Conservation (phyloP, 1,140 invertebrate species). For the Panagrolaimus sp. region DNA sequence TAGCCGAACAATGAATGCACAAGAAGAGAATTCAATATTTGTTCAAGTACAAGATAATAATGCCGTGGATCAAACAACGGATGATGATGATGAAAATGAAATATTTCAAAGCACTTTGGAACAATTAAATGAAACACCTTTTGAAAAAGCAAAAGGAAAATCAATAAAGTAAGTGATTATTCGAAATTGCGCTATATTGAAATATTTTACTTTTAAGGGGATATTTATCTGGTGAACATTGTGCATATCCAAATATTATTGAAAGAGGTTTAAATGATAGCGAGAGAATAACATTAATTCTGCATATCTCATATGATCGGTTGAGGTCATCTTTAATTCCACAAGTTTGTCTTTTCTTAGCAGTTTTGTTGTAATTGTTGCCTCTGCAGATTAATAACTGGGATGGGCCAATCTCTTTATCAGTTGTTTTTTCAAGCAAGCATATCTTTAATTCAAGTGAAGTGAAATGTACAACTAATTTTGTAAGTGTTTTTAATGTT, state of each 20-base stretch:
- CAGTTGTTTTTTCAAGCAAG: not conserved
- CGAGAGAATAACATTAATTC: not conserved
- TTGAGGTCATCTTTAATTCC: not conserved
- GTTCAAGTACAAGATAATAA: no score
- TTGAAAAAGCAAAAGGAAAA: no score
- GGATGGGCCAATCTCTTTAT: slow-evolving; percentile 1
- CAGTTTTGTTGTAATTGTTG: not conserved
- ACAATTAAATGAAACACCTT: no score
- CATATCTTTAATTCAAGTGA: not conserved
- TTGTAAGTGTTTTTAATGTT: not conserved
- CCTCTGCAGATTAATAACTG: not conserved
- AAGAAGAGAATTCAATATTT: no score
- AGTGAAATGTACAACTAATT: not conserved
- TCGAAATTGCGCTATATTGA: no score
- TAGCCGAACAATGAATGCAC: not conserved
- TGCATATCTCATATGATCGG: slow-evolving; percentile 11
- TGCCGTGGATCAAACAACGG: no score
- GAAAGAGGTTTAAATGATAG: not conserved
- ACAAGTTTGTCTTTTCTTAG: not conserved
- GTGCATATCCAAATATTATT: not conserved
- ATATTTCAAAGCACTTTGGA: no score
- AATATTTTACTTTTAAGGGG: not conserved
- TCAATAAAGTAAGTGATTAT: no score
- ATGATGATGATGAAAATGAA: no score
- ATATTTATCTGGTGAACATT: not conserved